phyloP scores from a whole-genome alignment of 2,113 vertebrate genomes.

The Nasalis larvatus region DNA sequence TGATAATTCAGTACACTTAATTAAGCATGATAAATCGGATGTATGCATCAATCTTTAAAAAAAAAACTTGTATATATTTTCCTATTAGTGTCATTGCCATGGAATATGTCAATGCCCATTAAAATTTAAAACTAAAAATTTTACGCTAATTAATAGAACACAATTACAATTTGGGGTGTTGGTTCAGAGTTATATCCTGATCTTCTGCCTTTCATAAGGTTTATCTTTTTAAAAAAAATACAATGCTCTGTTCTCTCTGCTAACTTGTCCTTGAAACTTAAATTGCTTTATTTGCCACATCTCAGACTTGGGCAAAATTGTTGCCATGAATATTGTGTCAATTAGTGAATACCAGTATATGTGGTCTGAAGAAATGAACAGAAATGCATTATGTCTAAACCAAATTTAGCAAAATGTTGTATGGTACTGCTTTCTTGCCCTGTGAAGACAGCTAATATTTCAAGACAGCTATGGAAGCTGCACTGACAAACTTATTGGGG shows the following conservation, averaged over 20 bases:
- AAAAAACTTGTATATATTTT: slow-evolving; percentile 60
- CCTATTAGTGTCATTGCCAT: slow-evolving; percentile 32
- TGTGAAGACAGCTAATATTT: slow-evolving; percentile 29
- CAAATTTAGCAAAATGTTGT: not conserved
- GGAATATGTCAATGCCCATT: not conserved
- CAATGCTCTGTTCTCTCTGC: slow-evolving; percentile 4
- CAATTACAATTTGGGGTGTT: not conserved
- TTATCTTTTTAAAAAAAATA: not conserved
- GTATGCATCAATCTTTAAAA: slow-evolving; percentile 60
- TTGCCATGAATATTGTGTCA: slow-evolving; percentile 2
- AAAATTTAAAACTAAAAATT: slow-evolving; percentile 49
- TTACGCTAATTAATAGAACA: slow-evolving; percentile 32
- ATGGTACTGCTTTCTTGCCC: not conserved
- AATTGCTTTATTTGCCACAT: slow-evolving; percentile 25
- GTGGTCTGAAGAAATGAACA: not conserved
- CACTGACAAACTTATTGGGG: not conserved
- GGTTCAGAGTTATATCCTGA: slow-evolving; percentile 16
- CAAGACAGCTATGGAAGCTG: not conserved
- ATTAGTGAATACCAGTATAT: slow-evolving; percentile 7
- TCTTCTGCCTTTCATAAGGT: slow-evolving; percentile 26
- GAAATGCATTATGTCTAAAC: slow-evolving; percentile 28
- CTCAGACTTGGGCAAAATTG: not conserved
- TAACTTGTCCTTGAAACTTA: slow-evolving; percentile 54
- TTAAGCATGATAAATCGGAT: slow-evolving; percentile 77
- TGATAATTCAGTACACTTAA: slow-evolving; percentile 84